Base-by-base conservation (phyloP, 2,888 invertebrate genomes). In the Oxytorus armatus region DNA sequence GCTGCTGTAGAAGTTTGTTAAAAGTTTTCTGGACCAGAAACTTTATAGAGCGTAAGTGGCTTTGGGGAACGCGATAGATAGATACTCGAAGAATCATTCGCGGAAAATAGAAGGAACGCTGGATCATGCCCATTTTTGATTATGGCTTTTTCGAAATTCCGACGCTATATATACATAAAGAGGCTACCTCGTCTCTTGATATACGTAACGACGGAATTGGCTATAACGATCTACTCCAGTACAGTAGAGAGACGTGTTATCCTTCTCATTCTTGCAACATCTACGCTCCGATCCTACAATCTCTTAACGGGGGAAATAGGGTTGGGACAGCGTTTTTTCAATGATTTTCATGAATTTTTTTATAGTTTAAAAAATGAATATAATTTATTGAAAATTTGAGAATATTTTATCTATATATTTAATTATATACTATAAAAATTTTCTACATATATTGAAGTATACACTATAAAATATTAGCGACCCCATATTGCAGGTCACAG, bases 41-140 rank as follows among this genome's bases (percentile, higher is more conserved):
- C 21, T 76, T 76, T 68, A 69, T 69, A 42, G 68, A 42, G 29
- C 21, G 44, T n/a, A 44, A 18, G 51, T 61, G 36, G 53, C 53
- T 53, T 29, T 18, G 36, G 42, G n/a, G 23, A 49, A 61, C 36
- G 25, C 18, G 25, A 69, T 76, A 59, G n/a, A 36, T 29, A 44
- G 73, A 73, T 44, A 33, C 47, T 44, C 47, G 25, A 63, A 57
- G 23, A 74, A 23, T 42, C 57, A 23, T 74, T 74, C 55, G 8
- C 14, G 25, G 7, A 29, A 44, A 39, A 14, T 33, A 47, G 57
- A 75, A 25, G 25, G 65, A 65, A 47, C 23, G 18, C 23, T 21
- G 14, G 44, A n/a, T 42, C 10, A 16, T 14, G 14, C 21, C 42
- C 29, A 44, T 63, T 73, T 44, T 5, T 14, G 25, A 49, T 72